Evolutionary conservation across 2,113 vertebrate species (phyloP).

Genomic region (Enhydra lutris): DNA sequence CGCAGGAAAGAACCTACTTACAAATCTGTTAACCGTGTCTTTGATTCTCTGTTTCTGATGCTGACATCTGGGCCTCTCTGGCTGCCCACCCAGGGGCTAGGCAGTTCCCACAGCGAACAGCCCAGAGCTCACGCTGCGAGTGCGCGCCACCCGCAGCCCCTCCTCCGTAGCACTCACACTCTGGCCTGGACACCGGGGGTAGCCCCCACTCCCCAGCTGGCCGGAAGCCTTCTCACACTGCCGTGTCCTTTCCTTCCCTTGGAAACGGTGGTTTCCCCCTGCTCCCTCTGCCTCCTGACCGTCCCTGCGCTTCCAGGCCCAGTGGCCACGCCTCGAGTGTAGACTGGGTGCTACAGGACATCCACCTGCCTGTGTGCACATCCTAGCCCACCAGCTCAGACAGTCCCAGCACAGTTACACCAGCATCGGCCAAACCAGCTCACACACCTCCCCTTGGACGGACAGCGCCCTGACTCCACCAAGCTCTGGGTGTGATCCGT

Average conservation of each 20-base stretch:
- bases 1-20: neutral
- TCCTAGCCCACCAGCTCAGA: neutral
- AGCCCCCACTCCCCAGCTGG: accelerated
- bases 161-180: neutral
- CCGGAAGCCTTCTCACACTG: too few species aligned
- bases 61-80: neutral
- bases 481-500: accelerated
- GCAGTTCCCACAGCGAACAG: neutral
- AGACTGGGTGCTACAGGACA: neutral
- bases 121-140: neutral
- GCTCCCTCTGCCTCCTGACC: accelerated
- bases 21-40: too few species aligned
- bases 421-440: neutral
- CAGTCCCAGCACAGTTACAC: neutral
- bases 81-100: neutral
- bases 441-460: neutral
- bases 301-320: accelerated
- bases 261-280: neutral
- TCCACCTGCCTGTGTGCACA: too few species aligned
- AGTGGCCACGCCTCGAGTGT: accelerated
- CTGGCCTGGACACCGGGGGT: neutral
- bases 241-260: neutral
- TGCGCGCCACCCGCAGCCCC: neutral
- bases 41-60: neutral
- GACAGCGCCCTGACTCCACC: neutral